Percentiles rank a stretch among this genome's conserved stretches.
Conservation (phyloP, 2,888 invertebrate genomes). For the Andrena bucephala region DNA sequence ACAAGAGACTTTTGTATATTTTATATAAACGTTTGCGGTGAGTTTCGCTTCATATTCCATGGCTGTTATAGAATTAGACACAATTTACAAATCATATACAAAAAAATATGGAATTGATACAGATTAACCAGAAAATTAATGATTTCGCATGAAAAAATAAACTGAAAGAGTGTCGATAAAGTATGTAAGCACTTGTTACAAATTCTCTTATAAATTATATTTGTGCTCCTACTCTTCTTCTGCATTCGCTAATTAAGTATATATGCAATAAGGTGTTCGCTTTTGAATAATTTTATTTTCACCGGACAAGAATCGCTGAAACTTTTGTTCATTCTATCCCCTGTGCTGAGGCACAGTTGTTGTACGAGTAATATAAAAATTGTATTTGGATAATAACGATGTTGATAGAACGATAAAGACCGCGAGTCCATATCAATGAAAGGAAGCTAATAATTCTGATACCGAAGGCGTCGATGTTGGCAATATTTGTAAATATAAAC, state of each 20-base stretch:
- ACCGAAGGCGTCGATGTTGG: background rate
- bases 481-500: background rate
- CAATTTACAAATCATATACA: background rate
- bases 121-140: background rate
- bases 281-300: too few species aligned
- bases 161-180: background rate
- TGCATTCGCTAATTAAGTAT: too few species aligned
- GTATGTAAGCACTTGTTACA: background rate
- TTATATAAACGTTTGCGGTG: constrained; percentile 43
- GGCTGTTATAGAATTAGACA: background rate
- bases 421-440: too few species aligned
- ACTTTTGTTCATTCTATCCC: too few species aligned
- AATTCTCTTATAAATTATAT: too few species aligned
- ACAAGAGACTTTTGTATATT: constrained; percentile 45
- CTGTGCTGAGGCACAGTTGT: background rate
- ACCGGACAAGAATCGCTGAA: too few species aligned
- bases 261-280: too few species aligned
- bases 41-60: constrained; percentile 30
- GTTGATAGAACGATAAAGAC: background rate
- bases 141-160: background rate
- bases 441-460: background rate
- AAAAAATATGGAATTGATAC: background rate
- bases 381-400: background rate
- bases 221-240: too few species aligned
- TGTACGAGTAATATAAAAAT: background rate